phyloP scores from a whole-genome alignment of 2,797 vertebrate genomes.

The Poliocrania exsul region DNA sequence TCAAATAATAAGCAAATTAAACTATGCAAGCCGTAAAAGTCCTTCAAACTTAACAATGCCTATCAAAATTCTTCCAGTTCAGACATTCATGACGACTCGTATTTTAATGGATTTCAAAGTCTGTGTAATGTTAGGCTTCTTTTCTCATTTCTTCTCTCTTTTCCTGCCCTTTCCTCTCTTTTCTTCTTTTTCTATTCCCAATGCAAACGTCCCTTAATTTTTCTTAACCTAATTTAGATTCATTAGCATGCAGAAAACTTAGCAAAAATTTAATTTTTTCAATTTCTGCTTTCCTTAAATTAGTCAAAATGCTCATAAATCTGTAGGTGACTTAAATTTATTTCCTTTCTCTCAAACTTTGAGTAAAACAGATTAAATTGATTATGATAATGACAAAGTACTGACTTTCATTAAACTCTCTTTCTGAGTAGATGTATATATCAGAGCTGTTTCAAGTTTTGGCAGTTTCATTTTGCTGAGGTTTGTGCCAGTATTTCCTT shows the following conservation, averaged over 20 bases:
- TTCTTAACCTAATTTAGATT: background rate
- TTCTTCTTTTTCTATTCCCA: background rate
- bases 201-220: background rate
- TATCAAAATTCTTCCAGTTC: conserved; percentile 34
- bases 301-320: background rate
- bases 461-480: conserved; percentile 15
- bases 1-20: background rate
- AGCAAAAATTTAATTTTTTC: background rate
- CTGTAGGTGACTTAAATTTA: background rate
- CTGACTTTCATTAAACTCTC: background rate
- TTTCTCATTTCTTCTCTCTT: background rate
- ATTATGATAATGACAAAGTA: conserved; percentile 2
- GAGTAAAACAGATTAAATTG: background rate
- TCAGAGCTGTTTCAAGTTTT: background rate
- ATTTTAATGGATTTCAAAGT: conserved; percentile 29
- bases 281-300: background rate
- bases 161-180: background rate
- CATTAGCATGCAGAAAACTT: background rate
- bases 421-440: background rate
- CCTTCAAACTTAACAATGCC: background rate
- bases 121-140: conserved; percentile 19
- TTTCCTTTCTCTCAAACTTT: background rate
- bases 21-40: background rate
- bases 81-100: background rate
- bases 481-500: conserved; percentile 40